A percentile compares a stretch with the other conserved stretches of the same genome.
Evolutionary conservation across 2,888 invertebrate species (phyloP).

Genomic region (Carcina quercana): DNA sequence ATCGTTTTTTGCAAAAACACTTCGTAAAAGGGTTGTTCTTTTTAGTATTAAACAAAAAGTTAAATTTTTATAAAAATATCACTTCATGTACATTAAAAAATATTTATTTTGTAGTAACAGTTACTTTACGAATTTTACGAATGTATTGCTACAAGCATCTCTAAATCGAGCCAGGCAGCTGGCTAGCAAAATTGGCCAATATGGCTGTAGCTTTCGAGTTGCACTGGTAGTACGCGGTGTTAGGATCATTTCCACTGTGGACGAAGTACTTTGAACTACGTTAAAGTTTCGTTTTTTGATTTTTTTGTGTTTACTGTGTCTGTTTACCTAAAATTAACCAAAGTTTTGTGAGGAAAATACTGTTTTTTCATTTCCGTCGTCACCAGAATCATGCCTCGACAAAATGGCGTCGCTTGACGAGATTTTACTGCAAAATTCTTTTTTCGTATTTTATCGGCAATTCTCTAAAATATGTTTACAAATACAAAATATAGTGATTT

Average conservation of each 20-base stretch:
- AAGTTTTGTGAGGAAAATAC: slow-evolving; percentile 50
- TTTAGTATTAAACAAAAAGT: too few species aligned
- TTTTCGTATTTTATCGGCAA: slow-evolving; percentile 52
- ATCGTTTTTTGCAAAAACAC: too few species aligned
- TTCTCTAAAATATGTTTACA: slow-evolving; percentile 41
- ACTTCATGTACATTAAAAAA: too few species aligned
- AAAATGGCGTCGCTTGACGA: slow-evolving; percentile 75
- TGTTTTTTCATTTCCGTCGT: slow-evolving; percentile 64
- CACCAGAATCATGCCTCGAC: slow-evolving; percentile 72
- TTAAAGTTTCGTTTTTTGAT: slow-evolving; percentile 64
- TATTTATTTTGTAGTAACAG: too few species aligned
- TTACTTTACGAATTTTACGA: too few species aligned
- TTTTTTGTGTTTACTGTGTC: slow-evolving; percentile 53
- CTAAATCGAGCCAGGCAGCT: slow-evolving; percentile 4
- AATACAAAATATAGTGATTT: slow-evolving; percentile 41
- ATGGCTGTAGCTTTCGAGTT: slow-evolving; percentile 71
- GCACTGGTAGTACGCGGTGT: slow-evolving; percentile 69
- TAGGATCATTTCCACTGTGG: slow-evolving; percentile 58
- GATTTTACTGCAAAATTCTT: slow-evolving; percentile 65
- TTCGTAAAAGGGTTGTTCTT: too few species aligned
- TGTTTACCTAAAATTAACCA: slow-evolving; percentile 53
- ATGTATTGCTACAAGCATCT: background rate
- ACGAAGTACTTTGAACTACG: slow-evolving; percentile 61
- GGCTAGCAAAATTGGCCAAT: slow-evolving; percentile 40
- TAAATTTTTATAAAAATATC: too few species aligned